phyloP scores from a whole-genome alignment of 2,888 invertebrate species.

The Timema podura region DNA sequence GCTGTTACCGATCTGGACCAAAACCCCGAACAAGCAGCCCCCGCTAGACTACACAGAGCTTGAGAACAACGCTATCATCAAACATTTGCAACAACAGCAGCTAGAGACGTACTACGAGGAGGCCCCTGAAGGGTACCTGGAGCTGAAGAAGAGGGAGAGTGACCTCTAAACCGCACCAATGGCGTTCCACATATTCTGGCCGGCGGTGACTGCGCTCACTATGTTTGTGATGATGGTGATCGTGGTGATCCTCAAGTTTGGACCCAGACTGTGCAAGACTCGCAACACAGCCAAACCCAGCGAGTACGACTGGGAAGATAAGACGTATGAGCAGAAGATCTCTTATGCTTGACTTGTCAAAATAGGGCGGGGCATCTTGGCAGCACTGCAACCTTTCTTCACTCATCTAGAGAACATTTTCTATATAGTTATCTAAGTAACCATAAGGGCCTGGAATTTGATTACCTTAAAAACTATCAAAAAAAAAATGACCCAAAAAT shows the following conservation, averaged over 20 bases:
- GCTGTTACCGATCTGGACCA: constrained; percentile 79
- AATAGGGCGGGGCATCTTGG: too few species aligned
- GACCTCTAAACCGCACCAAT: constrained; percentile 63
- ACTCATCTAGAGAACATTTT: too few species aligned
- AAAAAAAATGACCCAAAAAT: too few species aligned
- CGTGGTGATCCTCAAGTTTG: constrained; percentile 69
- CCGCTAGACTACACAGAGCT: constrained; percentile 75
- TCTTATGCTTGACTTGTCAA: constrained; percentile 54
- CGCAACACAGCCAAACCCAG: constrained; percentile 55
- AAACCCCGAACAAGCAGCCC: constrained; percentile 77
- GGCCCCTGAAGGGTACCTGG: constrained; percentile 50
- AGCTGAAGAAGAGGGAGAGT: constrained; percentile 68
- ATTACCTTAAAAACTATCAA: too few species aligned
- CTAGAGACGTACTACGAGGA: constrained; percentile 42
- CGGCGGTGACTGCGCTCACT: constrained; percentile 67
- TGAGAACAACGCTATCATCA: constrained; percentile 45
- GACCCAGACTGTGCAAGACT: constrained; percentile 64
- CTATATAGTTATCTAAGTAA: too few species aligned
- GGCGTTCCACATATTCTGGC: constrained; percentile 76
- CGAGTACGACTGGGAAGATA: constrained; percentile 63
- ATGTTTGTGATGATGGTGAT: constrained; percentile 68
- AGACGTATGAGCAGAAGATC: constrained; percentile 61
- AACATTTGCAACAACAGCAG: constrained; percentile 36
- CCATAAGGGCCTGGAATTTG: too few species aligned
- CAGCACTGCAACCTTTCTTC: too few species aligned